phyloP scores from a whole-genome alignment of 1,140 invertebrate species.

The Acyrthosiphon pisum region DNA sequence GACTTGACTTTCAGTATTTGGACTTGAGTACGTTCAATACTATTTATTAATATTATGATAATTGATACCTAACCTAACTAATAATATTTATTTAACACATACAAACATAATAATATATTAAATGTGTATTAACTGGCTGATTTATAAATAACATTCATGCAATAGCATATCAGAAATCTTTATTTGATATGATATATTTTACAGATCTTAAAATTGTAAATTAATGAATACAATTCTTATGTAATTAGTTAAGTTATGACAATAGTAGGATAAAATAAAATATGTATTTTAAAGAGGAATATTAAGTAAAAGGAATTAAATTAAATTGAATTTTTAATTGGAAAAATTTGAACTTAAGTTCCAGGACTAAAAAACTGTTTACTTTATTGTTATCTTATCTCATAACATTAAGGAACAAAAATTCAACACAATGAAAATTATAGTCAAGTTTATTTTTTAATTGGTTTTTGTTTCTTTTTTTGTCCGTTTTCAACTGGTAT shows the following conservation, averaged over 20 bases:
- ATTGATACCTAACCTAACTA: neutral
- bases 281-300: neutral
- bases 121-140: neutral
- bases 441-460: constrained; percentile 21
- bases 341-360: neutral
- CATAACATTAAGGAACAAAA: neutral
- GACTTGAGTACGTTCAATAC: neutral
- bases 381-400: neutral
- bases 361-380: neutral
- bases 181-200: neutral
- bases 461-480: constrained; percentile 36
- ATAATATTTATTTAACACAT: neutral
- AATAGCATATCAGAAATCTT: neutral
- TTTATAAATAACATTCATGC: neutral
- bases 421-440: neutral
- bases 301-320: neutral
- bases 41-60: neutral
- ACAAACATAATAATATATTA: neutral
- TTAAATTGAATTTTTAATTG: neutral
- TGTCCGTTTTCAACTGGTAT: neutral
- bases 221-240: neutral
- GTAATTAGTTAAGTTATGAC: neutral
- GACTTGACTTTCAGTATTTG: neutral
- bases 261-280: neutral
- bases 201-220: neutral